Evolutionary conservation across 2,888 invertebrate species (phyloP), one percentile per base, ranked within the genome.

Genomic region (Lepidochrysops patricia): DNA sequence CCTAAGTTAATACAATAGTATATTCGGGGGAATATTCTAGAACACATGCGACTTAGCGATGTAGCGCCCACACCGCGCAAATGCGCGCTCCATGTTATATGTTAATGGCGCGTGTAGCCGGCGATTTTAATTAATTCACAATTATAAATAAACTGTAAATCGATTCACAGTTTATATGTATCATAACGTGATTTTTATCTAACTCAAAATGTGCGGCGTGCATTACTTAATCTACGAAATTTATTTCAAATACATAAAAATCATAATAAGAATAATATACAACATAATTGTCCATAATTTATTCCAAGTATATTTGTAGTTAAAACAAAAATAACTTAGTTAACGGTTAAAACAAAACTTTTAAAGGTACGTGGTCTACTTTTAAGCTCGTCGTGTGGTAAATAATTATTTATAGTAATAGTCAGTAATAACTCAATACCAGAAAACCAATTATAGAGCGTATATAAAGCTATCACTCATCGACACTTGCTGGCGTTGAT

Each of bases 1-100:
- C n/a, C n/a, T n/a, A n/a, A n/a, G 27, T 27, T 15, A 26, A 26
- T 26, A 27, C 52, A 27, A 27, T 52, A 27, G 13, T 50, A 27
- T 27, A 52, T 52, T 26, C 7, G 13, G 13, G 4, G 13, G 13
- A 15, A 15, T 52, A 52, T 26, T 27, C 7, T 52, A 26, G 12
- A 29, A 54, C 63, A 49, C 63, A 65, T 62, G 62, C 67, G 59
- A 62, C 63, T 61, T 62, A 57, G 71, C 82, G 59, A 62, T 64
- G 62, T 62, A 57, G 71, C 82, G 77, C 85, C 82, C 82, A 82
- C 83, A 75, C 77, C 66, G 70, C 67, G 70, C 84, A 86, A 89
- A 89, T 89, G 89, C 89, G 82, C 80, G 75, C 84, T 73, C 82
- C 88, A 79, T 90, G 89, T 89, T 81, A 72, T 89, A 90, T 90